Percentiles rank a stretch among this genome's conserved stretches.
phyloP scores from a whole-genome alignment of 2,888 invertebrate genomes.

The Acrobasis repandana region DNA sequence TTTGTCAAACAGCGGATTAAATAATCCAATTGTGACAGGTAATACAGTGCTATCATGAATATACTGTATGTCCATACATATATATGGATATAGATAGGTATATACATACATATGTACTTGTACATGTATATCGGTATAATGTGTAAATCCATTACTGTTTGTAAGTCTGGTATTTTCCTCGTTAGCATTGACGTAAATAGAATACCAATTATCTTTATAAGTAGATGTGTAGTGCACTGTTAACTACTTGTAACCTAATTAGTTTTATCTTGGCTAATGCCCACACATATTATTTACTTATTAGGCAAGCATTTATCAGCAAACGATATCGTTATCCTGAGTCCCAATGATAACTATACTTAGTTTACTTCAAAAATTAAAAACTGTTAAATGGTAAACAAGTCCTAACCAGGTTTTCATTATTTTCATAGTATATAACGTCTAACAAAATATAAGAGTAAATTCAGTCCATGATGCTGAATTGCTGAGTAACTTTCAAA shows the following conservation, averaged over 20 bases:
- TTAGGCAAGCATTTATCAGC: conserved; percentile 19
- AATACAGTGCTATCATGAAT: no score
- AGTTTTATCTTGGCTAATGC: conserved; percentile 59
- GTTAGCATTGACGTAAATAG: conserved; percentile 27
- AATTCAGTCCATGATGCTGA: no score
- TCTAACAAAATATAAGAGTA: no score
- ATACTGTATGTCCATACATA: no score
- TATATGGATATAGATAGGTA: no score
- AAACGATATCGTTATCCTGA: conserved; percentile 19
- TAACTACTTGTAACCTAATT: conserved; percentile 52
- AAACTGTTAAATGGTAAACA: conserved; percentile 2
- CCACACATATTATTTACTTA: conserved; percentile 47
- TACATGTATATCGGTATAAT: neutral
- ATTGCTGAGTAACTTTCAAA: no score
- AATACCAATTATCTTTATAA: conserved; percentile 7
- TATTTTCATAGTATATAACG: neutral
- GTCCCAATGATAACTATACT: conserved; percentile 16
- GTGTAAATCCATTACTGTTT: neutral
- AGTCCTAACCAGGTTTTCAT: neutral
- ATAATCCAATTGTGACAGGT: no score
- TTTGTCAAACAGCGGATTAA: no score
- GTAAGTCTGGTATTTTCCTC: conserved; percentile 29
- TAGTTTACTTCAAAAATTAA: conserved; percentile 13
- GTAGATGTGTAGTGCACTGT: conserved; percentile 32
- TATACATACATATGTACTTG: no score